Base-by-base conservation (phyloP, 2,113 vertebrate species). In the Corythornis madagascariensis region DNA sequence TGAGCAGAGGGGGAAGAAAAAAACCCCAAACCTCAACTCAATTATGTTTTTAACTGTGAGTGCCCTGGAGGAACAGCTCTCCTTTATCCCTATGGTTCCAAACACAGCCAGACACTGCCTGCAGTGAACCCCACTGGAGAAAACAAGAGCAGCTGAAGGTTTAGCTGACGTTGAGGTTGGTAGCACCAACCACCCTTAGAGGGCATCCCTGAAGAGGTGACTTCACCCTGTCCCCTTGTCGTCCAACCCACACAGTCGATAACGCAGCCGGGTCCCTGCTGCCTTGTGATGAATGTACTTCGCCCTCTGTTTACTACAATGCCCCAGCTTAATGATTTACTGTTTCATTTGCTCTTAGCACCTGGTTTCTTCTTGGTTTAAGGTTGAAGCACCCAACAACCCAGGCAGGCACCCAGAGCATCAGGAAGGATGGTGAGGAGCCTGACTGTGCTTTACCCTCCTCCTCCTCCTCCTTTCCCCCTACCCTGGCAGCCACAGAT, bases 271-370 rank as follows among this genome's bases (percentile, higher is more conserved):
- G 3, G 6, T 59, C 45, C 79, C 64, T 3, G 12, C 73, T 80
- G 33, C 9, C 25, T 69, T 15, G 12, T 84, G 38, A 83, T 91
- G 52, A 15, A 8, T 17, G 77, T 60, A 65, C 87, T 95, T 95
- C 89, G 74, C 19, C 35, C 71, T 25, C 45, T 45, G 31, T 42
- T 90, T 61, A 81, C 91, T 70, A 81, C 26, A 12, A 38, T 3
- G 19, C 2, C 5, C 29, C 4, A 11, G 72, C 57, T 94, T 94
- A 96, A 97, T 95, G 82, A 96, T 96, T 96, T 66, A 95, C 91
- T 77, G 24, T 29, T 78, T 83, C 52, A 19, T 89, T 38, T 72
- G 65, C 73, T 72, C 64, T 90, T 88, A 77, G 65, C 59, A 14
- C 31, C 16, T 63, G 57, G 7, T 26, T 94, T 64, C 65, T 33